phyloP scores from a whole-genome alignment of 2,113 vertebrate genomes.

The Protobothrops flavoviridis region DNA sequence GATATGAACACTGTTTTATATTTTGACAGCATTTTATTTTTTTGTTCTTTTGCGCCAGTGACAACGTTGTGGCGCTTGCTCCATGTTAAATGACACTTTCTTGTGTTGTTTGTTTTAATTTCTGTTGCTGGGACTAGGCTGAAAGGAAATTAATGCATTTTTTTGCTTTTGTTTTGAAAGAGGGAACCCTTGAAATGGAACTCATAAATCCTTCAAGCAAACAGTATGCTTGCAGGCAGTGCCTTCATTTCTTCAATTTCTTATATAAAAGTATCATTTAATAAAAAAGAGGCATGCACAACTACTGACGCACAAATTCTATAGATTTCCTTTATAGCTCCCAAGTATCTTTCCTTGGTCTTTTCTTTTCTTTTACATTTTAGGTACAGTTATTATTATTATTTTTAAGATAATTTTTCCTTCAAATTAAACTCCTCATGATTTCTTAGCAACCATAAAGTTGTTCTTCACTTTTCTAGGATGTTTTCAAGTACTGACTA shows the following conservation, averaged over 20 bases:
- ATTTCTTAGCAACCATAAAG: neutral
- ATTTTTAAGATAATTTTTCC: neutral
- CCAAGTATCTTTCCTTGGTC: neutral
- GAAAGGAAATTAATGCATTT: neutral
- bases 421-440: neutral
- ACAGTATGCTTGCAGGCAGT: neutral
- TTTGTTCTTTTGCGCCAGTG: neutral
- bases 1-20: neutral
- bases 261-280: too few species aligned
- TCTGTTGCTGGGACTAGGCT: neutral
- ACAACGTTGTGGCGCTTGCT: neutral
- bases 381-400: neutral
- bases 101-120: neutral
- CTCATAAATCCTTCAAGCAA: conserved; percentile 16
- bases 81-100: neutral
- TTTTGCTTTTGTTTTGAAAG: neutral
- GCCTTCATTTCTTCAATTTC: neutral
- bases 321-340: neutral
- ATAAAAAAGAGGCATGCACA: neutral
- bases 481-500: neutral
- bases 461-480: neutral
- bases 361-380: neutral
- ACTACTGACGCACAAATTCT: neutral
- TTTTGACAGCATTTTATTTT: neutral
- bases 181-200: neutral